Conservation (phyloP, 1,140 invertebrate genomes). For the Mactra quadrangularis region DNA sequence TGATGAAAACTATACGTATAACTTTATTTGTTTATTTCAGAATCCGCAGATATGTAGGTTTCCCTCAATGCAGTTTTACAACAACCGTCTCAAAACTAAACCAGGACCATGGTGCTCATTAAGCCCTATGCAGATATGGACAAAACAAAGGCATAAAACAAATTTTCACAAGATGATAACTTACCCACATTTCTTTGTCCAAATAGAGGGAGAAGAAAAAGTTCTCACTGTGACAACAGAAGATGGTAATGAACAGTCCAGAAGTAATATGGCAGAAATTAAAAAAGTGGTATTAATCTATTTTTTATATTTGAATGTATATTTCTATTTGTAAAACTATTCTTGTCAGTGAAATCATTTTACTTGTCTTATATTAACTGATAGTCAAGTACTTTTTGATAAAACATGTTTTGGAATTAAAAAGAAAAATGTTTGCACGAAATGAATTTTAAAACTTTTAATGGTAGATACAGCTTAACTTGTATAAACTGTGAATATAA, state of each 20-base stretch:
- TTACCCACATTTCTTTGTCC: slow-evolving; percentile 72
- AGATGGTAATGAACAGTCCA: slow-evolving; percentile 78
- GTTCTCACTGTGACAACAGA: slow-evolving; percentile 74
- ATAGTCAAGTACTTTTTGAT: too few species aligned
- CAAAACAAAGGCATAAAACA: slow-evolving; percentile 10
- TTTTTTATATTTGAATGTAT: too few species aligned
- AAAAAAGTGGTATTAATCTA: slow-evolving; percentile 68
- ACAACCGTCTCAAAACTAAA: slow-evolving; percentile 63
- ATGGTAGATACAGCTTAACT: too few species aligned
- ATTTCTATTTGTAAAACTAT: too few species aligned
- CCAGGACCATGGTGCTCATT: slow-evolving; percentile 24
- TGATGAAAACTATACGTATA: too few species aligned
- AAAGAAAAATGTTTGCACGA: too few species aligned
- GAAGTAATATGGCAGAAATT: slow-evolving; percentile 74
- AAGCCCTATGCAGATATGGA: slow-evolving; percentile 62
- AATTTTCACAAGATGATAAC: background rate
- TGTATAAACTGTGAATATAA: too few species aligned
- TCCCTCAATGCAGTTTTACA: slow-evolving; percentile 75
- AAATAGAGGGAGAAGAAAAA: slow-evolving; percentile 76
- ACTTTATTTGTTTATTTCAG: slow-evolving; percentile 54
- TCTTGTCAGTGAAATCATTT: too few species aligned
- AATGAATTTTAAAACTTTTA: too few species aligned
- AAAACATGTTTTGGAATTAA: too few species aligned
- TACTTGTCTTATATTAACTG: too few species aligned
- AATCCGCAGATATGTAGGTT: slow-evolving; percentile 75